phyloP scores from a whole-genome alignment of 2,797 vertebrate species.

The Trachops cirrhosus region DNA sequence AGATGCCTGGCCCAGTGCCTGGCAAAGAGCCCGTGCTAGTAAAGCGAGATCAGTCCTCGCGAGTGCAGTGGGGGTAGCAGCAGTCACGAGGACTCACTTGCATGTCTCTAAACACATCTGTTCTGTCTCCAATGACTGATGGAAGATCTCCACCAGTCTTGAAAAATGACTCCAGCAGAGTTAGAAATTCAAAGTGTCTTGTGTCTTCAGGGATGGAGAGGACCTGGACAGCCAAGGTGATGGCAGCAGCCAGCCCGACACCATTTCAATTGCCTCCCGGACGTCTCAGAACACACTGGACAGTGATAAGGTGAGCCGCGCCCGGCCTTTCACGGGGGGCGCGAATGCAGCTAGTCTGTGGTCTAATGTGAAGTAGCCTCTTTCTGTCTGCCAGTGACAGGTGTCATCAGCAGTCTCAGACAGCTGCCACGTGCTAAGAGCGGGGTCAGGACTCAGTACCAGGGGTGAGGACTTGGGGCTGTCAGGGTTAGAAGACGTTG shows the following conservation, averaged over 20 bases:
- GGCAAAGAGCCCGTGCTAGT: not conserved
- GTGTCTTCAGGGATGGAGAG: slow-evolving; percentile 92
- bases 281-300: slow-evolving; percentile 99
- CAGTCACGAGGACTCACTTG: rapidly evolving
- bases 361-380: not conserved
- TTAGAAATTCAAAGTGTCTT: slow-evolving; percentile 21
- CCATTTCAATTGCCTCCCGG: slow-evolving; percentile 97
- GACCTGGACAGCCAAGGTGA: slow-evolving; percentile 99
- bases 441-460: rapidly evolving
- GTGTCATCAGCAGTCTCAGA: not conserved
- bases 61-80: rapidly evolving
- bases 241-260: slow-evolving; percentile 98
- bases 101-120: not conserved
- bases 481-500: not conserved
- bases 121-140: not conserved
- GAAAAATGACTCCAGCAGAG: not conserved
- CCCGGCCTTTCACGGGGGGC: rapidly evolving
- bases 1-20: not conserved
- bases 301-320: slow-evolving; percentile 93
- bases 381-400: rapidly evolving
- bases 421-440: not conserved
- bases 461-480: not conserved
- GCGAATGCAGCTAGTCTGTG: rapidly evolving
- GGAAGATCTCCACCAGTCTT: no score
- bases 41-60: rapidly evolving